Percentiles rank a stretch among this genome's conserved stretches.
Evolutionary conservation across 2,888 invertebrate species (phyloP).

Genomic region (Muschampia staudingeri): DNA sequence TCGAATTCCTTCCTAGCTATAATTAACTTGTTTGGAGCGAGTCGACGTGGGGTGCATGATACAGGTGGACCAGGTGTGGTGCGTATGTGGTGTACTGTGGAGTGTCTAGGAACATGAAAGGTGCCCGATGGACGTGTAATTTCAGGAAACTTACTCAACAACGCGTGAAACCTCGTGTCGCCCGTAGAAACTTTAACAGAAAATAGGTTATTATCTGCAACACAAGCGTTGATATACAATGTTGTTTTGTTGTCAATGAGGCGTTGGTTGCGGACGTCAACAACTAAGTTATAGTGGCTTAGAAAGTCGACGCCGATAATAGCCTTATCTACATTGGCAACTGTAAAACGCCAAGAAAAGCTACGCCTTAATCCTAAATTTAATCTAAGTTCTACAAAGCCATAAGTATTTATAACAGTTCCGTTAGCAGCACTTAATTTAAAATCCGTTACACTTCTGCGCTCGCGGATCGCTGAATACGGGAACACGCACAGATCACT

Average conservation of each 20-base stretch:
- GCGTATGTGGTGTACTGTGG: conserved; percentile 3
- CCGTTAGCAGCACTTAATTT: background rate
- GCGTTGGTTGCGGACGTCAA: background rate
- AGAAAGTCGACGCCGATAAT: background rate
- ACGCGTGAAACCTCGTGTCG: background rate
- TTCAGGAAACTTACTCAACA: background rate
- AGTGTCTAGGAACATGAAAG: background rate
- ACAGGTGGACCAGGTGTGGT: background rate
- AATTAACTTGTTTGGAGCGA: background rate
- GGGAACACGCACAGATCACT: background rate
- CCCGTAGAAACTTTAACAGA: background rate
- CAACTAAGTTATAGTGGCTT: background rate
- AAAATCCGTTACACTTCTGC: background rate
- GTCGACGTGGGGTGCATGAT: background rate
- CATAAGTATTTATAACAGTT: background rate
- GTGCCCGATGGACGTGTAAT: background rate
- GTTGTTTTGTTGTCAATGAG: background rate
- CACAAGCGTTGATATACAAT: background rate
- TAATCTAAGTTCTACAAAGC: background rate
- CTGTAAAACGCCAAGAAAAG: background rate
- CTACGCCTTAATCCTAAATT: background rate
- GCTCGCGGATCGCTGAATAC: background rate
- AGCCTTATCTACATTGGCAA: background rate
- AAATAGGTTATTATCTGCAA: background rate
- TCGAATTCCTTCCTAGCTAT: background rate